Evolutionary conservation across 2,888 invertebrate genomes (phyloP), one percentile per base, ranked within the genome.

Genomic region (Cerastoderma edule): DNA sequence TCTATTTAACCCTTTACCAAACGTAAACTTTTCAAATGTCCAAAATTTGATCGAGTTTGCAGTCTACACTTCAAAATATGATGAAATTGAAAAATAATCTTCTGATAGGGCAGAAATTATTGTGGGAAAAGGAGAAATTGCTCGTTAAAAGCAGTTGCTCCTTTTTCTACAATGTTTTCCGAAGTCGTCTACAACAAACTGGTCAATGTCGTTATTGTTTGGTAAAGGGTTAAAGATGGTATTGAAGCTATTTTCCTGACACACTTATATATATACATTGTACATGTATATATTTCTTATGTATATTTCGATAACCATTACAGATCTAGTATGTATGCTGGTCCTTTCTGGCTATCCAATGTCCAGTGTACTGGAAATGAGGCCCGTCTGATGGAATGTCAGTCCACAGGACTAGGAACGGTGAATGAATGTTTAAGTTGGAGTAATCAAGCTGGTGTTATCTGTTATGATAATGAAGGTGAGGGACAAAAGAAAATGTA

Each of bases 281-380:
- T n/a, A n/a, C n/a, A n/a, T n/a, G n/a, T n/a, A n/a, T n/a, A n/a
- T n/a, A n/a, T n/a, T n/a, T n/a, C n/a, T n/a, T n/a, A n/a, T n/a
- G n/a, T n/a, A n/a, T n/a, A n/a, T n/a, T n/a, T n/a, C n/a, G n/a
- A n/a, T n/a, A n/a, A n/a, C n/a, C n/a, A n/a, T 19, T 60, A 0
- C 24, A 60, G 60, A 10, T 60, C 60, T 19, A 60, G 39, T n/a
- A 5, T 39, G 24, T 65, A 46, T 8, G 50, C 66, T n/a, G 88
- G 88, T 6, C 94, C 94, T 5, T 96, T 95, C 88, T 94, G 95
- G 91, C 95, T 96, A 92, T 84, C 85, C 0, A 70, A 84, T 44
- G 80, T 87, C 4, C 69, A 82, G 22, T 89, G 89, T 75, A 65
- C 54, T 8, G 88, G 89, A 8, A 75, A 72, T 0, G 89, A 89